Base-by-base conservation (phyloP, 2,888 invertebrate genomes). In the Mylabris sibirica region DNA sequence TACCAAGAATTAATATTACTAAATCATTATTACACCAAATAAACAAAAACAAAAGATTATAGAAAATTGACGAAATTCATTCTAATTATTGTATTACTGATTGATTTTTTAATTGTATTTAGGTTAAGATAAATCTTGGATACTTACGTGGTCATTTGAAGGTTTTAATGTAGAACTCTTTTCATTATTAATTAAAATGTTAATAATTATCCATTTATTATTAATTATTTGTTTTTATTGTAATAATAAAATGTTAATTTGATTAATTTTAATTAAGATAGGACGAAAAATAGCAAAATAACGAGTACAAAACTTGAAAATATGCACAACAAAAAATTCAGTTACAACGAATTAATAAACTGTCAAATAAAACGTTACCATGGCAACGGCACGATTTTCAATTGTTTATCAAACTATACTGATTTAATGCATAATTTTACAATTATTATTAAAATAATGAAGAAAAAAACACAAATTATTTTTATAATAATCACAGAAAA, bases 291-390 rank as follows among this genome's bases (percentile, higher is more conserved):
- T n/a, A 34, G 14, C 38, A 38, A 38, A 38, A 12, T 12, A 24
- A 26, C 26, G 17, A 26, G 9, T 11, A 26, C 22, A 11, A 26
- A 12, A 24, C 17, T 24, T 60, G 60, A 24, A 38, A 38, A 70
- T 59, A 70, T 59, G 64, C 64, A 61, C 61, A 70, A 70, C 67
- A 64, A 59, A 49, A 63, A 67, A 30, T 30, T 30, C 64, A 63
- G 41, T 4, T 65, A 67, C 65, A 70, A 70, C 64, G 67, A 70
- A 69, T 69, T 67, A 69, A 69, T 66, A 66, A 69, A 60, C 17
- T 63, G 69, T 63, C 61, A 69, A 69, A 66, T 70, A 67, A 67
- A 66, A 70, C 59, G 59, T 66, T 62, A 61, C 66, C 66, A 69
- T 64, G 61, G 66, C 64, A 66, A 66, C 69, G 62, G 41, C 41